Percentiles rank a stretch among this genome's conserved stretches.
phyloP scores from a whole-genome alignment of 2,888 invertebrate species.

The Dryomyza anilis region DNA sequence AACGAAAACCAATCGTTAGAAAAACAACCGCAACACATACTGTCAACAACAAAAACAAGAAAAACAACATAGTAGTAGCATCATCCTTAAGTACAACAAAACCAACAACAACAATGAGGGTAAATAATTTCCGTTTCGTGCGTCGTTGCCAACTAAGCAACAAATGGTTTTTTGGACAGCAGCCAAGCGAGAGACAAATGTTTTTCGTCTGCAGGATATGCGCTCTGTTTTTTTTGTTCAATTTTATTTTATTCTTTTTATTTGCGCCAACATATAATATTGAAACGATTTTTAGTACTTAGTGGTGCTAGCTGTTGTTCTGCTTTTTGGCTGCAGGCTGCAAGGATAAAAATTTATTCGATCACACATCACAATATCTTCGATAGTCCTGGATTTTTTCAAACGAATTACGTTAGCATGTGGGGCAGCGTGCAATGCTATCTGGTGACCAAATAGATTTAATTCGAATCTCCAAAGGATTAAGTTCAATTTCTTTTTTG shows the following conservation, averaged over 20 bases:
- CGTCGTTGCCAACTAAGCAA: conserved; percentile 34
- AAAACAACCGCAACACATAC: conserved; percentile 22
- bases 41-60: conserved; percentile 20
- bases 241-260: neutral
- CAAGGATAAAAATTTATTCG: conserved; percentile 16
- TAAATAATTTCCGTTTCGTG: conserved; percentile 18
- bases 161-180: conserved; percentile 42
- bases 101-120: conserved; percentile 5
- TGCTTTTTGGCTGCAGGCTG: neutral
- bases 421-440: neutral
- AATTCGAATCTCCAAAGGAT: conserved; percentile 24
- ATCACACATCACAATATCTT: neutral
- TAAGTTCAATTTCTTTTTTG: neutral
- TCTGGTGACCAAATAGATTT: conserved; percentile 20
- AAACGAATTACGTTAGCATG: neutral
- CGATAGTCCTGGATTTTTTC: neutral
- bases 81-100: neutral
- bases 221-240: neutral
- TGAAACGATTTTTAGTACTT: conserved; percentile 7
- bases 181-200: conserved; percentile 37
- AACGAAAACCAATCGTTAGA: conserved; percentile 23
- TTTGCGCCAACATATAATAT: conserved; percentile 2
- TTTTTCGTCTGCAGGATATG: conserved; percentile 19
- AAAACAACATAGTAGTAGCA: conserved; percentile 22
- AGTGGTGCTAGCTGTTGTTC: neutral